A percentile compares a stretch with the other conserved stretches of the same genome.
These are phyloP conservation scores for Xiphydria camelus DNA, from an alignment of 2,888 invertebrate genomes.

Conservation along the genomic window DNA sequence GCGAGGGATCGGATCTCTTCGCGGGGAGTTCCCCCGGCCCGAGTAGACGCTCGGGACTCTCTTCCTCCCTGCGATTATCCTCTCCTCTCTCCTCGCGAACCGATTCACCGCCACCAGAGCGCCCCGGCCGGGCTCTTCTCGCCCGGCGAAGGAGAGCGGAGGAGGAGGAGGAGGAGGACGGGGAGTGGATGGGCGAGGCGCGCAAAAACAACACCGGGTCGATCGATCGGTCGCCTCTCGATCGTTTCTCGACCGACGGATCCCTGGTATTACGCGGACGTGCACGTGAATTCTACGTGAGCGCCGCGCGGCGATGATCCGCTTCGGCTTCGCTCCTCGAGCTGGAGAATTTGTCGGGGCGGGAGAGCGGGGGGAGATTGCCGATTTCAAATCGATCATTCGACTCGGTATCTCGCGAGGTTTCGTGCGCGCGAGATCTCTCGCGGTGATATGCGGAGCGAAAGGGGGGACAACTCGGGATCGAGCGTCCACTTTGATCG, in stretches of 20 bases:
- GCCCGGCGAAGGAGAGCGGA: constrained; percentile 3
- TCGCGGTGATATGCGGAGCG: no score
- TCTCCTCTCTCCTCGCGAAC: no score
- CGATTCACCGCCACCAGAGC: background rate
- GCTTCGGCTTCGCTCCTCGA: background rate
- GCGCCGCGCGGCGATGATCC: constrained; percentile 20
- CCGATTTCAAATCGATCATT: no score
- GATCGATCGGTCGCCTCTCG: constrained; percentile 24
- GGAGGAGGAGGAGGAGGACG: constrained; percentile 23
- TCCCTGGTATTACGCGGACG: constrained; percentile 56
- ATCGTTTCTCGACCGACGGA: constrained; percentile 34
- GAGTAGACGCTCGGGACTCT: background rate
- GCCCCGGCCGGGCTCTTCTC: constrained; percentile 2
- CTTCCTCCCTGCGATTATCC: constrained; percentile 1
- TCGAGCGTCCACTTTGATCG: no score
- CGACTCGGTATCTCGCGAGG: no score
- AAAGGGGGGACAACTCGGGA: no score
- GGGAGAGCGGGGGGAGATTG: no score
- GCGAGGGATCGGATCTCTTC: no score
- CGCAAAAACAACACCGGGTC: constrained; percentile 47
- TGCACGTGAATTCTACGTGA: constrained; percentile 46
- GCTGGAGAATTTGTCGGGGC: no score
- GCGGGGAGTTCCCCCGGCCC: background rate
- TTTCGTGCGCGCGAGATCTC: no score
- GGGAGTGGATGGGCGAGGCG: constrained; percentile 22